Evolutionary conservation across 2,888 invertebrate species (phyloP), one percentile per base, ranked within the genome.

Genomic region (Ferrisia virgata): DNA sequence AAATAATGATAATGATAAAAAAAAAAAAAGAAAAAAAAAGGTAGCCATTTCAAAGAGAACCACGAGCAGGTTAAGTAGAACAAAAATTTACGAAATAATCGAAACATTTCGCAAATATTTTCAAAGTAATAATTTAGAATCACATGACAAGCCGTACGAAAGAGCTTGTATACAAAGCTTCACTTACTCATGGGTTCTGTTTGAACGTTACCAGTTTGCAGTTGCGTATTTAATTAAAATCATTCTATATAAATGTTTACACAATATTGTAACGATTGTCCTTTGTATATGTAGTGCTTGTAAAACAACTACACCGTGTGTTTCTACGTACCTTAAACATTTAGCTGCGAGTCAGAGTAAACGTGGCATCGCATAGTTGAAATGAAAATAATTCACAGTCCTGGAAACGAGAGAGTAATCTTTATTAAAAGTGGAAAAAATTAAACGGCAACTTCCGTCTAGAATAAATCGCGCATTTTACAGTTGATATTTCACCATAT

Each of bases 391-490:
- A 28, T 64, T 64, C 64, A 31, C 28, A 64, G 53, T 22, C 6
- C 22, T 22, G 53, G 53, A 53, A 53, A 64, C 28, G 64, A 25
- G 64, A 8, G 5, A 28, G 28, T 28, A 64, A 64, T 64, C 64
- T 25, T 64, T 64, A 64, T 64, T 64, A 64, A 64, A 64, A 64
- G 64, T 64, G 64, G 64, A 64, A 64, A 64, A 64, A 64, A 64
- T 64, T 64, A 28, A 64, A 64, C 53, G 47, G 2, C 5, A 15
- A 13, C 2, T 64, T 64, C 28, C 28, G 64, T 64, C 28, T 31
- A 15, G 28, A 64, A 64, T 64, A 64, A 64, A 64, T 64, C 64
- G 25, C 64, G 72, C 72, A 76, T 33, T 76, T 15, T 69, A 18
- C n/a, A n/a, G 13, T 76, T 76, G 33, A 76, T 76, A 76, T 76